Percentiles rank a stretch among this genome's conserved stretches.
Evolutionary conservation across 2,888 invertebrate genomes (phyloP).

Genomic region (Eupithecia abbreviata): DNA sequence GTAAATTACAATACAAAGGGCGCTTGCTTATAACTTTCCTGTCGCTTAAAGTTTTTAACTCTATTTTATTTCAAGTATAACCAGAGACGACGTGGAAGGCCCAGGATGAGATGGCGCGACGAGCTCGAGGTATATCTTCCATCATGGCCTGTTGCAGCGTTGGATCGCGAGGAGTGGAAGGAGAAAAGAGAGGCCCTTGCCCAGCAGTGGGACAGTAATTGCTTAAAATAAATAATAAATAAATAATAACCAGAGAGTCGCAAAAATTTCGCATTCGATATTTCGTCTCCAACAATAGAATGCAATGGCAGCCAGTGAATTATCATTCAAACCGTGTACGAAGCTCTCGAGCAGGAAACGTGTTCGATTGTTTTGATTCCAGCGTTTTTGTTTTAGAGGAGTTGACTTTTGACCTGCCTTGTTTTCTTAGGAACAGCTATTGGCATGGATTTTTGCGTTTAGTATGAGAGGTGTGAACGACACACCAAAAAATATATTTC

Average conservation of each 20-base stretch:
- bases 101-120: no score
- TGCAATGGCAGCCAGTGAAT: conserved; percentile 4
- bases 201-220: no score
- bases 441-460: neutral
- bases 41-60: neutral
- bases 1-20: neutral
- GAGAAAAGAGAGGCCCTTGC: no score
- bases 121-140: no score
- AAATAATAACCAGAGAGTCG: neutral
- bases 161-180: no score
- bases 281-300: conserved; percentile 2
- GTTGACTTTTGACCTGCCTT: conserved; percentile 23
- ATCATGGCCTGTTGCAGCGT: no score
- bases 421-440: neutral
- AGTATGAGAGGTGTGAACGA: neutral
- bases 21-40: neutral
- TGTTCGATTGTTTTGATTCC: conserved; percentile 34
- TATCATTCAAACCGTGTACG: conserved; percentile 24
- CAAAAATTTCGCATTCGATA: conserved; percentile 7
- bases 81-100: no score
- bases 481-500: no score
- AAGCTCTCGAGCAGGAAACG: conserved; percentile 24
- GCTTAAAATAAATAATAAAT: no score
- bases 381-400: conserved; percentile 23
- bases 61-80: neutral